These are phyloP conservation scores for Schizopygopsis malacanthus DNA, from an alignment of 2,797 vertebrate genomes.

Conservation along the genomic window DNA sequence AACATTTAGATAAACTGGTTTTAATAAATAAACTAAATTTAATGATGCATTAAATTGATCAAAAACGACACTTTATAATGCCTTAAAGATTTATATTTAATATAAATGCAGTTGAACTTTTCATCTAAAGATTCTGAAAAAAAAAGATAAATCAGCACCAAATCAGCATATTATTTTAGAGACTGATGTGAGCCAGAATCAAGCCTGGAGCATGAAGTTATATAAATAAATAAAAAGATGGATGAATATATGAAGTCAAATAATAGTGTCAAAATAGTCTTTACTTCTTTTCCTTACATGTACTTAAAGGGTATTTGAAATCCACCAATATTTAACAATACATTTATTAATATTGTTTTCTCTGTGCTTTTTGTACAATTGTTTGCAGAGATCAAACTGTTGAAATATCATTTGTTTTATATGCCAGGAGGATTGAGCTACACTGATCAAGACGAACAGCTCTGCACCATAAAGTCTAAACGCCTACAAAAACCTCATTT, in stretches of 20 bases:
- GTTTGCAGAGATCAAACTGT: neutral
- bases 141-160: neutral
- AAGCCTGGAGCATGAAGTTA: no score
- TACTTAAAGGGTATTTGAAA: neutral
- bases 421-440: neutral
- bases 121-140: neutral
- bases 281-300: neutral
- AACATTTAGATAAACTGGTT: neutral
- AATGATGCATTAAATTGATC: neutral
- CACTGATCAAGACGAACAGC: neutral
- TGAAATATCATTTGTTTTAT: neutral
- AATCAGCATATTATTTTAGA: neutral
- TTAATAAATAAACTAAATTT: neutral
- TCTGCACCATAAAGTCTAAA: neutral
- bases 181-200: neutral
- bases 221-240: no score
- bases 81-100: neutral
- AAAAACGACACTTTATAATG: neutral
- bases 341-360: neutral
- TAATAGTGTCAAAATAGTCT: no score
- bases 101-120: neutral
- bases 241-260: no score
- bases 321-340: neutral
- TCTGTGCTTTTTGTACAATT: neutral
- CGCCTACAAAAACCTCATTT: neutral